Evolutionary conservation across 2,113 vertebrate genomes (phyloP), one percentile per base, ranked within the genome.

Genomic region (Trachemys scripta): DNA sequence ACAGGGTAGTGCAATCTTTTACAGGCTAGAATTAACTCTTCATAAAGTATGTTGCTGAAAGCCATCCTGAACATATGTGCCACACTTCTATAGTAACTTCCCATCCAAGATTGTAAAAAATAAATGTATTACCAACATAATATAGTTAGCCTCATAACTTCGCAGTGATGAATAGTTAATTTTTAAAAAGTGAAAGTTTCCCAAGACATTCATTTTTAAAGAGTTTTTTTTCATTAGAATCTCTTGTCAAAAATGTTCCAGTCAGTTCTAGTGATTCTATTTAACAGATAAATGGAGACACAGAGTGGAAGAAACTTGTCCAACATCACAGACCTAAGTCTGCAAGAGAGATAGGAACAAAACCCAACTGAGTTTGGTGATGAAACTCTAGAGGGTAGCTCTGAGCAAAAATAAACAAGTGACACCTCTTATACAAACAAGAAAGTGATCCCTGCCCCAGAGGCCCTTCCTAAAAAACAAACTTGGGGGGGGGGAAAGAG

Each of bases 1-100:
- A 35, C 31, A 35, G 31, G 11, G 31, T 84, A 93, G 79, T 11
- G 75, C 47, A 72, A 50, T 87, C n/a, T 91, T 93, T 86, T 72
- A 95, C 1, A 1, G n/a, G 50, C 51, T 82, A 57, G 31, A 13
- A 81, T 83, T 82, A 8, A 8, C 22, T 54, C 85, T 38, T 27
- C 19, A 38, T 1, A 0, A 85, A 22, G 84, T 57, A 14, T 10
- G 8, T 20, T 75, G 7, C 42, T 3, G 38, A 25, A 80, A 35
- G 84, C 27, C 51, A 13, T 51, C 85, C 38, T 84, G 54, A 79
- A 79, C 2, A 1, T 53, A 65, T 20, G 4, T 2, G 1, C 45
- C 84, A 59, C 78, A 42, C 22, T 12, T 42, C 38, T 42, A 50
- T n/a, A 72, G 31, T 86, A 47, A 54, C 35, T 76, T 94, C 57